Evolutionary conservation across 2,797 vertebrate species (phyloP), one percentile per base, ranked within the genome.

Genomic region (Poeciliopsis turneri): DNA sequence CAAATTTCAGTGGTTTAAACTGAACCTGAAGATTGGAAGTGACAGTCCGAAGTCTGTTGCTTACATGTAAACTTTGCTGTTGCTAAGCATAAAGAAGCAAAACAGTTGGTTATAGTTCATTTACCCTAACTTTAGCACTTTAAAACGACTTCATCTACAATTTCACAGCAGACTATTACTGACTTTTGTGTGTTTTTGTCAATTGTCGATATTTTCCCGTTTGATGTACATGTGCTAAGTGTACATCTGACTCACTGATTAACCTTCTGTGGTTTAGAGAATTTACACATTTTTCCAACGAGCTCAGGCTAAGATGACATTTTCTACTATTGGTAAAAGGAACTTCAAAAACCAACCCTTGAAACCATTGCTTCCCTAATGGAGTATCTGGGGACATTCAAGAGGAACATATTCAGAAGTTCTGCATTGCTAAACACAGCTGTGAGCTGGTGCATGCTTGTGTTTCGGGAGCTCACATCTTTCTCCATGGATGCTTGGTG

Each of bases 401-500:
- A 53, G 1, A 51, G 47, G 36, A 28, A 4, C 25, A n/a, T n/a
- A 18, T n/a, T 39, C 10, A 73, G 30, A 13, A 36, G 30, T 20
- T 30, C 1, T 33, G 20, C 49, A 23, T 53, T 36, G 25, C 23
- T 20, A 69, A 69, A 4, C 13, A 70, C 8, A 57, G 15, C 4
- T 53, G 18, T 28, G 53, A 46, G 33, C 12, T 4, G 84, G 75
- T 8, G 61, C 18, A 76, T 66, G 5, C 41, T 80, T 3, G 5
- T 53, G 68, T 12, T 72, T 51, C 1, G 36, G 72, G 81, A 49
- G 6, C 89, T 9, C 95, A 99, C 98, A 96, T 99, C 98, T 97
- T 99, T 99, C 90, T 99, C 98, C 97, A 99, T 97, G 82, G 98
- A 95, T 25, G 95, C 97, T 91, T 97, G 97, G 90, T 99, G 98